Evolutionary conservation across 2,888 invertebrate species (phyloP).

Genomic region (Atethmia centrago): DNA sequence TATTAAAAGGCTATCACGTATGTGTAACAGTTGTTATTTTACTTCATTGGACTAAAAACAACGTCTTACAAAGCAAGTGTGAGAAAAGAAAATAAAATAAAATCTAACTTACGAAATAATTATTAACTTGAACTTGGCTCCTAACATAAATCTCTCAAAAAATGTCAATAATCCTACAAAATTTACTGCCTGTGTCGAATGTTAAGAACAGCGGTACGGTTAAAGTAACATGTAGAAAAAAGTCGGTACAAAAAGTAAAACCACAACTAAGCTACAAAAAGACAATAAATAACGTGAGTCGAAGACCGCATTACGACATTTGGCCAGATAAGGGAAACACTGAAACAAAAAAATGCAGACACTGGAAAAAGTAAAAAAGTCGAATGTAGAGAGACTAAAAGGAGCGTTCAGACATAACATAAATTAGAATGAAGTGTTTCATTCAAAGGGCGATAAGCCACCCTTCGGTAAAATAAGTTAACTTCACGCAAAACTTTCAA

Average conservation of each 20-base stretch:
- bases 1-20: constrained; percentile 11
- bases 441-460: constrained; percentile 82
- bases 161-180: constrained; percentile 68
- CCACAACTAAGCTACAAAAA: constrained; percentile 65
- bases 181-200: constrained; percentile 70
- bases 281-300: constrained; percentile 70
- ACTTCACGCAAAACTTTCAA: constrained; percentile 78
- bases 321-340: constrained; percentile 72
- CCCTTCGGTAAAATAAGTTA: constrained; percentile 71
- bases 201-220: constrained; percentile 58
- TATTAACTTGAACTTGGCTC: constrained; percentile 47
- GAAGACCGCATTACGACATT: constrained; percentile 68
- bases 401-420: constrained; percentile 71
- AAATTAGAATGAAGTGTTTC: constrained; percentile 87
- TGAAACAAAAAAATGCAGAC: constrained; percentile 71
- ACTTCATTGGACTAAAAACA: constrained; percentile 1
- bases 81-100: constrained; percentile 33
- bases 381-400: constrained; percentile 67
- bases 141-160: constrained; percentile 63
- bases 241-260: constrained; percentile 60
- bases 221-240: constrained; percentile 44
- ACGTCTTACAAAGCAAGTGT: too few relatives aligned
- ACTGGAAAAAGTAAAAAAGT: constrained; percentile 63
- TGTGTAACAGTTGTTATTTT: not conserved
- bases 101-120: constrained; percentile 40